These are phyloP conservation scores for Gryon sp. DNA, from an alignment of 1,140 invertebrate genomes.

Conservation along the genomic window DNA sequence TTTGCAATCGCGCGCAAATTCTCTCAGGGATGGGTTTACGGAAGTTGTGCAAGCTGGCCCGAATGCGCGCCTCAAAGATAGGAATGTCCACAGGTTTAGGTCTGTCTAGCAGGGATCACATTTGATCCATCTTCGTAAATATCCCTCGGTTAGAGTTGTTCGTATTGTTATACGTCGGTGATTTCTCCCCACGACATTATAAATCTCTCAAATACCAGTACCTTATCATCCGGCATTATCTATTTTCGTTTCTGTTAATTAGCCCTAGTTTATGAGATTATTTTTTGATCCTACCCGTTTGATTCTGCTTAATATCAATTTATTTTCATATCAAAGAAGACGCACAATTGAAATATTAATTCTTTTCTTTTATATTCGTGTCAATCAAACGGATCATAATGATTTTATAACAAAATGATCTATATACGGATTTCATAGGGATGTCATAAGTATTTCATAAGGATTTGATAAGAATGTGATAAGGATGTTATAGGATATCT, in stretches of 20 bases:
- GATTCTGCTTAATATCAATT: too few species aligned
- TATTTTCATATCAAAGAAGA: too few species aligned
- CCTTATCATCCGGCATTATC: conserved; percentile 46
- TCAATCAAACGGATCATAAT: too few species aligned
- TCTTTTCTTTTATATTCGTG: too few species aligned
- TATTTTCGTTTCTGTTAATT: conserved; percentile 46
- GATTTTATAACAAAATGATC: too few species aligned
- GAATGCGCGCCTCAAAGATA: conserved; percentile 68
- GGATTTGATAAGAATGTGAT: too few species aligned
- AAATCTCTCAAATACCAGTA: conserved; percentile 44
- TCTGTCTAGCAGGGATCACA: conserved; percentile 67
- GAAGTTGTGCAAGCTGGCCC: conserved; percentile 58
- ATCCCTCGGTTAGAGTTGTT: conserved; percentile 50
- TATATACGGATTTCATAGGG: too few species aligned
- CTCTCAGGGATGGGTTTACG: conserved; percentile 59
- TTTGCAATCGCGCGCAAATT: conserved; percentile 66
- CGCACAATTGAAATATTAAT: too few species aligned
- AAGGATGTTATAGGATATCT: too few species aligned
- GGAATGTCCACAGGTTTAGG: conserved; percentile 65
- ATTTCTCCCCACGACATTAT: conserved; percentile 40
- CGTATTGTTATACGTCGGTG: conserved; percentile 46
- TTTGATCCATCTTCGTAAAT: conserved; percentile 69
- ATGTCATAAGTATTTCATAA: too few species aligned
- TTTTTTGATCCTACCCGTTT: conserved; percentile 12
- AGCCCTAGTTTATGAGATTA: conserved; percentile 25